Evolutionary conservation across 2,797 vertebrate species (phyloP).

Genomic region (Falco columbarius): DNA sequence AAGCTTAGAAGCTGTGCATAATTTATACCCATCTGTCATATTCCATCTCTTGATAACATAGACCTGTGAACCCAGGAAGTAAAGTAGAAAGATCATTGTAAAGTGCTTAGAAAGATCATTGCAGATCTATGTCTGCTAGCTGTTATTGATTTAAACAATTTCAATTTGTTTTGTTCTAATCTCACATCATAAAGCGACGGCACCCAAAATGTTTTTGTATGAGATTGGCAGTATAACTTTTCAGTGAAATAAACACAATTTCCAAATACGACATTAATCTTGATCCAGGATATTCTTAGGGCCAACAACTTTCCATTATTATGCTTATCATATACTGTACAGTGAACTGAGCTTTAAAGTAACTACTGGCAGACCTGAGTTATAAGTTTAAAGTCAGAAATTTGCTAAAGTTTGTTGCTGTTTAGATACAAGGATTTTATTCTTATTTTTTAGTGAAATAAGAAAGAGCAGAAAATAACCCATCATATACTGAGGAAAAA

Average conservation of each 20-base stretch:
- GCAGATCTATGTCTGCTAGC: background rate
- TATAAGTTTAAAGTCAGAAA: background rate
- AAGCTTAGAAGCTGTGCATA: conserved; percentile 49
- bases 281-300: background rate
- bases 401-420: background rate
- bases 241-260: background rate
- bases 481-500: background rate
- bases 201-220: background rate
- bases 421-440: background rate
- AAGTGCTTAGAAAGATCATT: background rate
- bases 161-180: conserved; percentile 16
- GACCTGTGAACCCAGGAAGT: background rate
- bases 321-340: background rate
- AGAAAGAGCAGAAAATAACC: background rate
- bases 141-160: conserved; percentile 29
- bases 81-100: no score
- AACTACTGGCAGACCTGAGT: background rate
- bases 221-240: background rate
- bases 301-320: background rate
- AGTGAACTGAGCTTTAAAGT: background rate
- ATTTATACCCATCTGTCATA: conserved; percentile 44
- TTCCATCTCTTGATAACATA: conserved; percentile 9
- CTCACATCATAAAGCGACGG: background rate
- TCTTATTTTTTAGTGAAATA: background rate
- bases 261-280: background rate